Conservation (phyloP, 2,113 vertebrate species). For the Cacatua alba region DNA sequence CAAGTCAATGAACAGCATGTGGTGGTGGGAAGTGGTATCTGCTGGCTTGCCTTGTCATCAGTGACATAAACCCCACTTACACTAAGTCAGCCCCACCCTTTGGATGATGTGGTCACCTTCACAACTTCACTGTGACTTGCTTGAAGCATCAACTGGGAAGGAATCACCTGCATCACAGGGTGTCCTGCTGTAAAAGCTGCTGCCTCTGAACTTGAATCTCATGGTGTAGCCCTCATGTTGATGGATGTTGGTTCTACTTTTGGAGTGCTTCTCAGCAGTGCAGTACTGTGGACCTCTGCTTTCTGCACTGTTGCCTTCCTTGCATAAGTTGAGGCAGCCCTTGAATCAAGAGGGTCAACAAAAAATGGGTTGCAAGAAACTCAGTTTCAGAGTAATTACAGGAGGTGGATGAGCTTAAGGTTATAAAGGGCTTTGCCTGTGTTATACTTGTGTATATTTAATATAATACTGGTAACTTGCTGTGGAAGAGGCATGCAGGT, state of each 20-base stretch:
- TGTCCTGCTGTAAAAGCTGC: neutral
- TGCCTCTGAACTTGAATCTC: neutral
- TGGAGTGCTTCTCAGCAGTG: rapidly evolving
- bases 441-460: neutral
- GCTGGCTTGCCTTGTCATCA: neutral
- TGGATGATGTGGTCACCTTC: neutral
- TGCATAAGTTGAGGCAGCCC: neutral
- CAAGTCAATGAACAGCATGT: neutral
- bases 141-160: neutral
- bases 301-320: neutral
- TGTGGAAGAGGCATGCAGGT: neutral
- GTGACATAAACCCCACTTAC: neutral
- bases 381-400: neutral
- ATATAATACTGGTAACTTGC: neutral
- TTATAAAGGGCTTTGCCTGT: neutral
- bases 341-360: neutral
- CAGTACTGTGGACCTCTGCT: too few species aligned
- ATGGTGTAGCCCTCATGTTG: rapidly evolving
- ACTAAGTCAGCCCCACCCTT: neutral
- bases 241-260: neutral
- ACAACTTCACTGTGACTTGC: neutral
- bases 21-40: neutral
- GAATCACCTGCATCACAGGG: neutral
- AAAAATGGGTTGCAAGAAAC: neutral
- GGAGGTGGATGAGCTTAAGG: neutral